Percentiles rank a stretch among this genome's conserved stretches.
phyloP scores from a whole-genome alignment of 2,888 invertebrate species.

The Pherbina coryleti region DNA sequence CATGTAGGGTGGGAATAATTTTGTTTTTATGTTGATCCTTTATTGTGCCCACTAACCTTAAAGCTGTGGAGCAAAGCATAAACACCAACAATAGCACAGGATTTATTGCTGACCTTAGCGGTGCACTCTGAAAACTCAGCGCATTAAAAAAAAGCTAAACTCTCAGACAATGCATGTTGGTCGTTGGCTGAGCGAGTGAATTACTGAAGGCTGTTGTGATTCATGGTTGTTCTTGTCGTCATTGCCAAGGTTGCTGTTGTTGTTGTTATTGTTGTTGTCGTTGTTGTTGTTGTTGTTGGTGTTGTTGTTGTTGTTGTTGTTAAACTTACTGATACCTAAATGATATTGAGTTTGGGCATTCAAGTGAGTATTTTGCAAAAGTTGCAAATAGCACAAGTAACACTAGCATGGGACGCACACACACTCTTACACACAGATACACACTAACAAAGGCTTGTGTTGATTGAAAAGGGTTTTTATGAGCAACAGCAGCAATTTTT shows the following conservation, averaged over 20 bases:
- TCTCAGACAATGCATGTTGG: background rate
- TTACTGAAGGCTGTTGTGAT: background rate
- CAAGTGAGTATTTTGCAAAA: constrained; percentile 15
- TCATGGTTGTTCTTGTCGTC: too few relatives aligned
- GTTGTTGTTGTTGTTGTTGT: background rate
- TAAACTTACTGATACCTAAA: background rate
- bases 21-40: too few relatives aligned
- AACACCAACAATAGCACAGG: background rate
- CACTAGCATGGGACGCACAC: background rate
- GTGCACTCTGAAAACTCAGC: background rate
- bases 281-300: background rate
- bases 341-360: constrained; percentile 18
- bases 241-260: too few relatives aligned
- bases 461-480: background rate
- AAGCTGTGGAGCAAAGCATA: background rate
- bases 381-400: background rate
- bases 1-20: too few relatives aligned
- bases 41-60: too few relatives aligned
- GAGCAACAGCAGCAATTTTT: background rate
- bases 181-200: background rate
- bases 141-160: background rate
- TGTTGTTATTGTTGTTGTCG: background rate
- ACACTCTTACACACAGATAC: background rate
- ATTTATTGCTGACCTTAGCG: background rate
- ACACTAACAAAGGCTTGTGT: background rate